Percentiles rank a stretch among this genome's conserved stretches.
Evolutionary conservation across 1,140 invertebrate species (phyloP).

Genomic region (Metopolophium dirhodum): DNA sequence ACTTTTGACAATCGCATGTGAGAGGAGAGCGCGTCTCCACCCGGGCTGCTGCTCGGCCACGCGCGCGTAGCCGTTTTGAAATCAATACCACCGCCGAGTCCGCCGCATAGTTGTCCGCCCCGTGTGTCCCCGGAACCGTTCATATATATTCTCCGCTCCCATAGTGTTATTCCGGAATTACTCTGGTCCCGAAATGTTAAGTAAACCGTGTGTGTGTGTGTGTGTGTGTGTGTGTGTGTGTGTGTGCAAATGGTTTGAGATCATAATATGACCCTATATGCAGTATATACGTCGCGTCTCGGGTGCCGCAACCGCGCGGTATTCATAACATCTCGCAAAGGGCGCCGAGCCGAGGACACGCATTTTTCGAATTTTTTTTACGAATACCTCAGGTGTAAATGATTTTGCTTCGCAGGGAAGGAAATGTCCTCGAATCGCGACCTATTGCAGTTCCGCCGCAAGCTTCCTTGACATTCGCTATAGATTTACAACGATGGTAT

Average conservation of each 20-base stretch:
- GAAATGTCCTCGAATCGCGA: not conserved
- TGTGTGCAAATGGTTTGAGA: not conserved
- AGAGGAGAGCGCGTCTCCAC: not conserved
- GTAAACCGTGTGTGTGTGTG: not conserved
- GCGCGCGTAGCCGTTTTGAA: conserved; percentile 31
- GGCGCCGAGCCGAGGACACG: not conserved
- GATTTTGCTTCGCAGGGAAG: not conserved
- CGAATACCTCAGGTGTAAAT: not conserved
- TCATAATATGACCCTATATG: not conserved
- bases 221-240: too few relatives aligned
- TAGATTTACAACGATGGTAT: too few relatives aligned
- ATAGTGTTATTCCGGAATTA: not conserved
- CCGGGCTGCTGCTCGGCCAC: conserved; percentile 12
- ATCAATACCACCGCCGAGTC: conserved; percentile 31
- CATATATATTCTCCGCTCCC: not conserved
- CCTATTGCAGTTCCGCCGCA: not conserved
- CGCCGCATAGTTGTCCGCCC: conserved; percentile 3
- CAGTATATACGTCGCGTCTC: not conserved
- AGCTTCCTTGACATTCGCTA: not conserved
- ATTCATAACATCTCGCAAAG: not conserved
- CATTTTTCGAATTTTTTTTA: not conserved
- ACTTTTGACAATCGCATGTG: not conserved
- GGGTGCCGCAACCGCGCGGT: not conserved
- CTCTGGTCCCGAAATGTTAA: not conserved
- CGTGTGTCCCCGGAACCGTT: not conserved